Percentiles rank a stretch among this genome's conserved stretches.
Conservation (phyloP, 2,113 vertebrate species). For the Corythornis madagascariensis region DNA sequence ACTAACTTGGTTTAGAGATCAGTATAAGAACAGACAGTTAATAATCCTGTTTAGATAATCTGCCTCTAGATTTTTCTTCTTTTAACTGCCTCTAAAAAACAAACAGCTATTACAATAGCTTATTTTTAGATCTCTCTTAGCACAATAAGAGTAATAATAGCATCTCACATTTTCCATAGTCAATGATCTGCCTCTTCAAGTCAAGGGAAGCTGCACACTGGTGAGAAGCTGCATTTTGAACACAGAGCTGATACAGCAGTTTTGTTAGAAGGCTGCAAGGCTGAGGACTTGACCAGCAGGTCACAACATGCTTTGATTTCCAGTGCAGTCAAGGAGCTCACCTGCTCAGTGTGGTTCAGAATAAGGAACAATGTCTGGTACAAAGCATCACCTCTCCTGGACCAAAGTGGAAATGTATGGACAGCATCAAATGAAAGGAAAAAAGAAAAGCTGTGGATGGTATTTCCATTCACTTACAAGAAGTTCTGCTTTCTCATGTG, state of each 20-base stretch:
- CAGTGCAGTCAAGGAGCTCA: background rate
- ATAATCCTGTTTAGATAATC: background rate
- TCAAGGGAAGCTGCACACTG: background rate
- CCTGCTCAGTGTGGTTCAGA: background rate
- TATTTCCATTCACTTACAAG: background rate
- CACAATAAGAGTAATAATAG: conserved; percentile 15
- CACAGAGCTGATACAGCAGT: background rate
- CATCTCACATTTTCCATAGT: background rate
- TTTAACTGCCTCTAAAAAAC: conserved; percentile 10
- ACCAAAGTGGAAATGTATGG: background rate
- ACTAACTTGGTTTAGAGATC: background rate
- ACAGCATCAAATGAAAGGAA: background rate
- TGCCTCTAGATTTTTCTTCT: background rate
- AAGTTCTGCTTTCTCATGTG: background rate
- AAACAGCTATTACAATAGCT: background rate
- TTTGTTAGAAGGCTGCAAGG: background rate
- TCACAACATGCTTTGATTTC: background rate
- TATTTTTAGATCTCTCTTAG: background rate
- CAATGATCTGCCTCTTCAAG: conserved; percentile 15
- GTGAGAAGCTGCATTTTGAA: background rate
- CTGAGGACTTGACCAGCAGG: background rate
- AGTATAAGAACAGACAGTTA: background rate
- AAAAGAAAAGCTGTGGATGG: background rate
- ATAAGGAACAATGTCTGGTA: background rate
- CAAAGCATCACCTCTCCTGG: background rate